Evolutionary conservation across 2,888 invertebrate species (phyloP).

Genomic region (Horisme vitalbata): DNA sequence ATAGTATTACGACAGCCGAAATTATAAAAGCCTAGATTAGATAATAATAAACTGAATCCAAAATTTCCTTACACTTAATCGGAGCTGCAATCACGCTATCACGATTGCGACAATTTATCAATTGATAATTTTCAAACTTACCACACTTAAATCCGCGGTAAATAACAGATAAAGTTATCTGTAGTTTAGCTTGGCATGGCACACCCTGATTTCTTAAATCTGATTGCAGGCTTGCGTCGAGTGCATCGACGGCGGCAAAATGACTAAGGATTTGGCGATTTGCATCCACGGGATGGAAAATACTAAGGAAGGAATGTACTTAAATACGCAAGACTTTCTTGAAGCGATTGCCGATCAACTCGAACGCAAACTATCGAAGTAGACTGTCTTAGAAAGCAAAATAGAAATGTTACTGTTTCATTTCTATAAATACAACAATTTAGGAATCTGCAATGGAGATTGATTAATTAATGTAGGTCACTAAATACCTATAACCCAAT

Average conservation of each 20-base stretch:
- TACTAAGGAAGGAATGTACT: slow-evolving; percentile 91
- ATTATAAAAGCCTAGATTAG: too few relatives aligned
- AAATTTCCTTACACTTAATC: too few relatives aligned
- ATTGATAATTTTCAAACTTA: too few relatives aligned
- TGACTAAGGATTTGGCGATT: slow-evolving; percentile 94
- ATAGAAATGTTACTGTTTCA: slow-evolving; percentile 4
- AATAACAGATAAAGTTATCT: not conserved
- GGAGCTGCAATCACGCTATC: too few relatives aligned
- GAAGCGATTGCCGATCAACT: slow-evolving; percentile 90
- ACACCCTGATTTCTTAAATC: slow-evolving; percentile 7
- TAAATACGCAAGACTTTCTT: slow-evolving; percentile 93
- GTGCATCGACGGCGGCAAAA: slow-evolving; percentile 90
- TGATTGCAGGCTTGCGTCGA: slow-evolving; percentile 87
- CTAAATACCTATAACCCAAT: not conserved
- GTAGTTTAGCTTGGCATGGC: not conserved
- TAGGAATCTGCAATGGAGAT: slow-evolving; percentile 20
- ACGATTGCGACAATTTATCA: too few relatives aligned
- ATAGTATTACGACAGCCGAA: too few relatives aligned
- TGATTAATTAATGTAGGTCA: not conserved
- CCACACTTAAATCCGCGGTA: not conserved
- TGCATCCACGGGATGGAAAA: slow-evolving; percentile 93
- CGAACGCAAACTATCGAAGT: slow-evolving; percentile 75
- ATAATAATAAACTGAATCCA: too few relatives aligned
- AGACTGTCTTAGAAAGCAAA: too few relatives aligned
- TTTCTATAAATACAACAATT: slow-evolving; percentile 9